phyloP scores from a whole-genome alignment of 2,113 vertebrate species.

The Boleophthalmus pectinirostris region DNA sequence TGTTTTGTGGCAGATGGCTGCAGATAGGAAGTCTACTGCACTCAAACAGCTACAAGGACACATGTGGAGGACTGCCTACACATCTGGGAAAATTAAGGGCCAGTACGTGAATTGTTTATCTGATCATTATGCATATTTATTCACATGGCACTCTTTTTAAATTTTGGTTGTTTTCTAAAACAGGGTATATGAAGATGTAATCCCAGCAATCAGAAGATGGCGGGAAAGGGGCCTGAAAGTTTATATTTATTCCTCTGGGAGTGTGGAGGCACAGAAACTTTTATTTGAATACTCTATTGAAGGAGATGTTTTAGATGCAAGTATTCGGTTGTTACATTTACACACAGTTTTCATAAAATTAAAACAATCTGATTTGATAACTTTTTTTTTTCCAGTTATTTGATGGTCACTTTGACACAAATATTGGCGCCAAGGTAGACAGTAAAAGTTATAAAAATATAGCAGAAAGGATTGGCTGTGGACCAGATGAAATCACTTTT shows the following conservation, averaged over 20 bases:
- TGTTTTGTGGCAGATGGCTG: slow-evolving; percentile 94
- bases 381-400: slow-evolving; percentile 80
- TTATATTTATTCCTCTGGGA: slow-evolving; percentile 96
- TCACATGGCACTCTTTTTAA: neutral
- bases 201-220: slow-evolving; percentile 89
- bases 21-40: slow-evolving; percentile 92
- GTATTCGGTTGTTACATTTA: slow-evolving; percentile 15
- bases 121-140: neutral
- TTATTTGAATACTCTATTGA: slow-evolving; percentile 91
- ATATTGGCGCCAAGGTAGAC: slow-evolving; percentile 91
- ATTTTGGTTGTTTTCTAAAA: neutral
- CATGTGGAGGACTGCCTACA: slow-evolving; percentile 92
- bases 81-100: slow-evolving; percentile 87
- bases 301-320: slow-evolving; percentile 90
- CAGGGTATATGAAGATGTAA: slow-evolving; percentile 92
- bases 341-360: neutral
- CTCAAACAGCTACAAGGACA: slow-evolving; percentile 97
- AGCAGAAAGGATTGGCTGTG: slow-evolving; percentile 85
- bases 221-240: slow-evolving; percentile 85
- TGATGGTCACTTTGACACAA: slow-evolving; percentile 95
- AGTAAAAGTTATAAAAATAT: slow-evolving; percentile 92
- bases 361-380: neutral
- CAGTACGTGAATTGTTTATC: slow-evolving; percentile 82
- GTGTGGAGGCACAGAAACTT: slow-evolving; percentile 95
- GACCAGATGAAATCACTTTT: slow-evolving; percentile 89